Evolutionary conservation across 30 jellyfish, hydroid and myxozoan genomes (phyloP).

Genomic region (Aurelia sp.): DNA sequence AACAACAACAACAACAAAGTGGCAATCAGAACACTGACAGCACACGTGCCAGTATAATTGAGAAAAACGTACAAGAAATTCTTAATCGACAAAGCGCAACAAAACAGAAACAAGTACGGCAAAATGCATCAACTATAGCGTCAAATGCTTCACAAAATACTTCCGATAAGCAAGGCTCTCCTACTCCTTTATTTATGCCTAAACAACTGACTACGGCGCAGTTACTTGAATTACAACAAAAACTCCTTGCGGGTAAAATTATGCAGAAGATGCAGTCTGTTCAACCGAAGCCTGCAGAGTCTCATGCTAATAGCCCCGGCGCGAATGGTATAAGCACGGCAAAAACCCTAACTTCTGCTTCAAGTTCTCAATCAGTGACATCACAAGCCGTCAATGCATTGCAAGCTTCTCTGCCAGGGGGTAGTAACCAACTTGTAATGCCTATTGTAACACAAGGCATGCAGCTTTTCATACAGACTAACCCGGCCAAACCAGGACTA

Average conservation of each 20-base stretch:
- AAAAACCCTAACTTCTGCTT: conserved; percentile 10
- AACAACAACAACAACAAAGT: conserved; percentile 10
- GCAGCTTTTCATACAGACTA: conserved; percentile 52
- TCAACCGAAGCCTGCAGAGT: conserved; percentile 50
- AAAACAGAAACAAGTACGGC: conserved; percentile 45
- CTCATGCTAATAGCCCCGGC: conserved; percentile 5
- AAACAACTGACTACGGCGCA: conserved; percentile 58
- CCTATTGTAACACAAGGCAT: conserved; percentile 59
- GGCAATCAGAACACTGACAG: conserved; percentile 13
- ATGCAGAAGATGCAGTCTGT: conserved; percentile 68
- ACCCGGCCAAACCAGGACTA: conserved; percentile 33
- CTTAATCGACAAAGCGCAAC: conserved; percentile 57
- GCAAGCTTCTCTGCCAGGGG: neutral
- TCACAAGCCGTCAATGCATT: neutral
- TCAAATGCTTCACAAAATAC: neutral
- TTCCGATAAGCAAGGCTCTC: neutral
- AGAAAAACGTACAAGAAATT: conserved; percentile 44
- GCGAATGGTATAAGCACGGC: neutral
- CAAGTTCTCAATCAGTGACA: conserved; percentile 29
- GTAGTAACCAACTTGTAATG: conserved; percentile 42
- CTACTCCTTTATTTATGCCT: conserved; percentile 48
- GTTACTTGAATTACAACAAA: conserved; percentile 66
- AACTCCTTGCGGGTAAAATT: conserved; percentile 67
- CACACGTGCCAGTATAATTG: conserved; percentile 40
- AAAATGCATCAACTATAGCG: conserved; percentile 12